phyloP scores from a whole-genome alignment of 2,888 invertebrate genomes.

The Spisula solida region DNA sequence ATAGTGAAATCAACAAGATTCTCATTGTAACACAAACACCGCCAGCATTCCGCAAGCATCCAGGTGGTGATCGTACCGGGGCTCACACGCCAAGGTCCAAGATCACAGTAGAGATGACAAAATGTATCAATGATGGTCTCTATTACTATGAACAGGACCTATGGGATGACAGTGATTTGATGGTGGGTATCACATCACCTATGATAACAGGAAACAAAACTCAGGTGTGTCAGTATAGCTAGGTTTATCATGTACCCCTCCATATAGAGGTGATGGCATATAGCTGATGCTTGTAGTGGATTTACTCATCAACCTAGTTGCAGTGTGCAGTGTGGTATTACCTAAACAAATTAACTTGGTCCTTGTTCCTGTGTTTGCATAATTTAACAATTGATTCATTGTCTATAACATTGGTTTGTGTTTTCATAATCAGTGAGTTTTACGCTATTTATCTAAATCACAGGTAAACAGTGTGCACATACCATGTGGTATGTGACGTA shows the following conservation, averaged over 20 bases:
- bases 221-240: slow-evolving; percentile 48
- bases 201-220: slow-evolving; percentile 36
- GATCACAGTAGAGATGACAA: slow-evolving; percentile 97
- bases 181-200: slow-evolving; percentile 63
- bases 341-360: too few relatives aligned
- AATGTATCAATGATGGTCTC: slow-evolving; percentile 98
- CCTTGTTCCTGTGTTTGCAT: too few relatives aligned
- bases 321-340: slow-evolving; percentile 5
- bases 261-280: slow-evolving; percentile 44
- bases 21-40: slow-evolving; percentile 96
- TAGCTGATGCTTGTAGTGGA: slow-evolving; percentile 16
- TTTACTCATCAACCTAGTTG: not conserved
- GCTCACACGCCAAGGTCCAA: slow-evolving; percentile 96
- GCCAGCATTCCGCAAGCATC: slow-evolving; percentile 92
- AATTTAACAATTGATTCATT: too few relatives aligned
- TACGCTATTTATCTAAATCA: too few relatives aligned
- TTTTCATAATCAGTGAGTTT: too few relatives aligned
- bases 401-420: too few relatives aligned
- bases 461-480: too few relatives aligned
- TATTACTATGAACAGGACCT: slow-evolving; percentile 98
- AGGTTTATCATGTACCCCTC: not conserved
- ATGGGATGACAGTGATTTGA: slow-evolving; percentile 90
- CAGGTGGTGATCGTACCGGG: slow-evolving; percentile 96
- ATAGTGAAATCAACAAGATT: slow-evolving; percentile 96
- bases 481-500: too few relatives aligned